Base-by-base conservation (phyloP, 2,113 vertebrate genomes). In the Callithrix jacchus region DNA sequence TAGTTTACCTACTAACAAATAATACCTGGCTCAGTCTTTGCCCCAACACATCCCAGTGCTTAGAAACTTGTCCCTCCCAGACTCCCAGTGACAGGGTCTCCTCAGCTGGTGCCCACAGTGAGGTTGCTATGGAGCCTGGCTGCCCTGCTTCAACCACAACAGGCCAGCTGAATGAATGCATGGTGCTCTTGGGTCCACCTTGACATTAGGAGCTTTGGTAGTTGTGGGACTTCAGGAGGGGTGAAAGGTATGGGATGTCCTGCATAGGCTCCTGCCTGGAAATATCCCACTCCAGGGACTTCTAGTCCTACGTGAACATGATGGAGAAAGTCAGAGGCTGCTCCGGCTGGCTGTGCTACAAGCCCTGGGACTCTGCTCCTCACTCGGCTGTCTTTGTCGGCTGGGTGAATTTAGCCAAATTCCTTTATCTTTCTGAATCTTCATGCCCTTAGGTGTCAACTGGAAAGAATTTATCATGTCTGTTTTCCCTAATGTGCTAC, bases 391-490 rank as follows among this genome's bases (percentile, higher is more conserved):
- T 91, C 54, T 89, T 95, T 83, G 49, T 91, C 8, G 20, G 30
- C 18, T 27, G 3, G 40, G 7, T 91, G 52, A 84, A 54, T 37
- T 94, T 89, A 97, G 70, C 30, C 30, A 89, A 81, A 95, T 95
- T 94, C 13, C 49, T 84, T 95, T 87, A 86, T 81, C 64, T 85
- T 93, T 86, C 83, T 91, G 45, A 91, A 76, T 95, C 27, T 85
- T 81, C 64, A 54, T 45, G 45, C 32, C 45, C 58, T 95, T 89
- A 52, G 71, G 11, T 74, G 91, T 87, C 89, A 97, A 91, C 89
- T 42, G 52, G 91, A 84, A 93, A 96, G 74, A 96, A 82, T 89
- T 61, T 85, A 77, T 37, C 1, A 3, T 42, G 40, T 68, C 40
- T 86, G 37, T 25, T 92, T 77, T 77, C 37, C 56, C 35, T 95